These are phyloP conservation scores for Papilio polyxenes DNA, from an alignment of 1,140 invertebrate genomes.

Conservation along the genomic window DNA sequence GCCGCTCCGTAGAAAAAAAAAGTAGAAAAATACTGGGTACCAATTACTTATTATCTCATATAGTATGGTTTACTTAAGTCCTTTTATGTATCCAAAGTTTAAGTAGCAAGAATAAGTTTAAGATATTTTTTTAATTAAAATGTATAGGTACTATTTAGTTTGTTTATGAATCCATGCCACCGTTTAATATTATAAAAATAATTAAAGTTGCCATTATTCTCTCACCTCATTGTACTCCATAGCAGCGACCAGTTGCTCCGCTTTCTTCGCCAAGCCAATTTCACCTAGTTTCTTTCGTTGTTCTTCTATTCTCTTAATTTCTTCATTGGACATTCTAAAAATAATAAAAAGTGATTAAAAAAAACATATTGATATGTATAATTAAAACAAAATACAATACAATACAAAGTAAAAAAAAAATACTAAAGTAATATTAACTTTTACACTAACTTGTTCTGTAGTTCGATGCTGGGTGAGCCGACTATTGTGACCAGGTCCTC, in stretches of 20 bases:
- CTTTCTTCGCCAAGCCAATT: conserved; percentile 85
- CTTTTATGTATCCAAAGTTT: no score
- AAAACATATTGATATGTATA: no score
- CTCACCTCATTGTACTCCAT: conserved; percentile 88
- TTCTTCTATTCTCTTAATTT: conserved; percentile 84
- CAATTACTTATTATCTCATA: no score
- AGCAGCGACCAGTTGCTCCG: conserved; percentile 84
- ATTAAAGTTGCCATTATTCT: neutral
- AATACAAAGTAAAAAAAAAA: neutral
- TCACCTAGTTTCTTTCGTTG: conserved; percentile 84
- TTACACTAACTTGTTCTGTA: conserved; percentile 68
- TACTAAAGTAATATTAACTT: neutral
- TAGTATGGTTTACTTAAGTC: no score
- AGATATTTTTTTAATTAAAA: no score
- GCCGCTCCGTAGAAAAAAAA: no score
- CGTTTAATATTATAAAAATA: neutral
- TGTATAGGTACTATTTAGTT: no score
- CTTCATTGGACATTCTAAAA: conserved; percentile 82
- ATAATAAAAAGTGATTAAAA: conserved; percentile 20
- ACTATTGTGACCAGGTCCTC: conserved; percentile 77
- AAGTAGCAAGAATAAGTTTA: no score
- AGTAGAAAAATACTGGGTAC: no score
- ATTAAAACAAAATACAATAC: no score
- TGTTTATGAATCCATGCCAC: no score
- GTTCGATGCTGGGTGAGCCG: conserved; percentile 69